A percentile compares a stretch with the other conserved stretches of the same genome.
Conservation (phyloP, 35 echinoderm and acorn worm genomes). For the Strongylocentrotus purpuratus region DNA sequence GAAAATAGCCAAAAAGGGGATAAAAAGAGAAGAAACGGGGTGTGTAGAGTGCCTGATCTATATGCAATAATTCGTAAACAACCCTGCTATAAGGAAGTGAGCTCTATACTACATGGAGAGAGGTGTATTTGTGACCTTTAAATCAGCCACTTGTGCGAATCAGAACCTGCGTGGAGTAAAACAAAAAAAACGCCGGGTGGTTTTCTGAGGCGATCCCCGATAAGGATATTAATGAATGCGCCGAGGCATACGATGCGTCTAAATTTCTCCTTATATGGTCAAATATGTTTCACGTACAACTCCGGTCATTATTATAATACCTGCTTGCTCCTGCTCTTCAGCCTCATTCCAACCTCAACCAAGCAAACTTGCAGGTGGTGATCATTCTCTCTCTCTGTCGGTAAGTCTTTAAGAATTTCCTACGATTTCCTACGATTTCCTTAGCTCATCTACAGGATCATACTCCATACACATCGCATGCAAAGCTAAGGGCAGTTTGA, state of each 20-base stretch:
- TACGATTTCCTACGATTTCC: slow-evolving; percentile 7
- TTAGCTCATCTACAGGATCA: background rate
- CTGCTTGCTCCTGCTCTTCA: background rate
- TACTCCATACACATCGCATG: background rate
- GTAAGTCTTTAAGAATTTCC: slow-evolving; percentile 35
- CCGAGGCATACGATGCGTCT: slow-evolving; percentile 54
- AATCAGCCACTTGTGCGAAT: slow-evolving; percentile 38
- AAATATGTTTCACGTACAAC: slow-evolving; percentile 47
- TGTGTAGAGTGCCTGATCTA: background rate
- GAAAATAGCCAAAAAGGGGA: background rate
- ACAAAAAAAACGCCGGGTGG: background rate
- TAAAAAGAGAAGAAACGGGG: background rate
- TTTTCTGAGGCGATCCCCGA: slow-evolving; percentile 31
- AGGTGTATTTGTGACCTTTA: slow-evolving; percentile 12
- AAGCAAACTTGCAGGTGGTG: slow-evolving; percentile 25
- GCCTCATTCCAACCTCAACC: slow-evolving; percentile 26
- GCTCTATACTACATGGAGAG: background rate
- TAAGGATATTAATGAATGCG: slow-evolving; percentile 50
- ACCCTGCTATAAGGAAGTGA: background rate
- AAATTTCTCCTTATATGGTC: slow-evolving; percentile 60
- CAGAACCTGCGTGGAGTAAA: background rate
- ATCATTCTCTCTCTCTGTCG: slow-evolving; percentile 35
- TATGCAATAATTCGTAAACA: slow-evolving; percentile 1
- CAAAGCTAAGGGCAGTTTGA: background rate
- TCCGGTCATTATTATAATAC: slow-evolving; percentile 38